A percentile compares a stretch with the other conserved stretches of the same genome.
Evolutionary conservation across 2,113 vertebrate species (phyloP).

Genomic region (Leucopsar rothschildi): DNA sequence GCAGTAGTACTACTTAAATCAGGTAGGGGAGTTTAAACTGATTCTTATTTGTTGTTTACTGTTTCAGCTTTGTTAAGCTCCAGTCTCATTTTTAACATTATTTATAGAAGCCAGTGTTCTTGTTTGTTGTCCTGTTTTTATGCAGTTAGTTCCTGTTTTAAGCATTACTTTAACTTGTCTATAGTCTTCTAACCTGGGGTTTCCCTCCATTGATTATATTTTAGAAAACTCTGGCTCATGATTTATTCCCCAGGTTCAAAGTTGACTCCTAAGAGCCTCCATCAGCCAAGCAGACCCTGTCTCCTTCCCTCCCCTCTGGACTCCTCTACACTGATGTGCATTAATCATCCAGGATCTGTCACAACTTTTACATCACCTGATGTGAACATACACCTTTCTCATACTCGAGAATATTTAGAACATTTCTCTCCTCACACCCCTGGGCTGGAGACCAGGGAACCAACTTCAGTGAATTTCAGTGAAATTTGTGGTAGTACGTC

Average conservation of each 20-base stretch:
- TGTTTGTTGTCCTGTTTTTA: neutral
- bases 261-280: neutral
- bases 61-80: neutral
- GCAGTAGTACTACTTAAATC: neutral
- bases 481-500: neutral
- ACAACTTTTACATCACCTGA: neutral
- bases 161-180: neutral
- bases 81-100: neutral
- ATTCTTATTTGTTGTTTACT: neutral
- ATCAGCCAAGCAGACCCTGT: neutral
- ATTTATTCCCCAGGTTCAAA: neutral
- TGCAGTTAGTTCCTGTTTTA: neutral
- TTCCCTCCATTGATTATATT: neutral
- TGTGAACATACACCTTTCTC: neutral
- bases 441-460: neutral
- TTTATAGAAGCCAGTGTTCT: neutral
- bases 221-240: neutral
- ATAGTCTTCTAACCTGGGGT: neutral
- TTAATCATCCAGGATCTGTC: neutral
- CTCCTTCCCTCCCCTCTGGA: neutral
- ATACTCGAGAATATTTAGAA: accelerated
- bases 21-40: neutral
- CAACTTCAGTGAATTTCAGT: neutral
- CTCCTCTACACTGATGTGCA: neutral
- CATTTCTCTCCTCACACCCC: neutral